Conservation (phyloP, 2,888 invertebrate genomes). For the Chloroclysta siterata region DNA sequence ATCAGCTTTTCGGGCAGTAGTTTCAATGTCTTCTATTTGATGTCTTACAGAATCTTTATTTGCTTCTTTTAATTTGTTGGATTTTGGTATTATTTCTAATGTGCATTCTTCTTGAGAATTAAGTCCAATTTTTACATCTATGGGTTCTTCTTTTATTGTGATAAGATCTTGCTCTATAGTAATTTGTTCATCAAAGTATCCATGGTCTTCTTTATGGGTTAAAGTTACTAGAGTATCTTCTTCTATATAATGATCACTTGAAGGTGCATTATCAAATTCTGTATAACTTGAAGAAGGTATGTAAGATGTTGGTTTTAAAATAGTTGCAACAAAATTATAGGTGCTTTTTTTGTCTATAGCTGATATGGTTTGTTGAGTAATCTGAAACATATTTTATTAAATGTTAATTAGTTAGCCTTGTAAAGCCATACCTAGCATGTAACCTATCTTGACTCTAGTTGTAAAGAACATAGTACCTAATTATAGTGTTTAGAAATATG, state of each 20-base stretch:
- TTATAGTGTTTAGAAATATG: too few relatives aligned
- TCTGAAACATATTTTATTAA: slow-evolving; percentile 17
- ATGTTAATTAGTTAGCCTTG: too few relatives aligned
- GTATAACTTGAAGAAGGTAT: background rate
- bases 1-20: background rate
- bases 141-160: slow-evolving; percentile 15
- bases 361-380: slow-evolving; percentile 9
- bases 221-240: background rate
- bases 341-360: slow-evolving; percentile 4
- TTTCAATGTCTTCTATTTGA: slow-evolving; percentile 1
- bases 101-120: background rate
- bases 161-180: slow-evolving; percentile 6
- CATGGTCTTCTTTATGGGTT: slow-evolving; percentile 13
- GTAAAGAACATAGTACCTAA: too few relatives aligned
- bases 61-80: background rate
- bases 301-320: slow-evolving; percentile 11
- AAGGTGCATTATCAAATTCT: background rate
- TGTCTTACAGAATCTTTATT: background rate
- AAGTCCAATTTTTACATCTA: background rate
- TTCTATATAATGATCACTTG: background rate
- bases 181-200: background rate
- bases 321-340: slow-evolving; percentile 8
- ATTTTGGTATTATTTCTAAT: background rate
- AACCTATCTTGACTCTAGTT: too few relatives aligned
- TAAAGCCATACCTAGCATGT: too few relatives aligned